Base-by-base conservation (phyloP, 2,113 vertebrate genomes). In the Ancistrus triradiatus region DNA sequence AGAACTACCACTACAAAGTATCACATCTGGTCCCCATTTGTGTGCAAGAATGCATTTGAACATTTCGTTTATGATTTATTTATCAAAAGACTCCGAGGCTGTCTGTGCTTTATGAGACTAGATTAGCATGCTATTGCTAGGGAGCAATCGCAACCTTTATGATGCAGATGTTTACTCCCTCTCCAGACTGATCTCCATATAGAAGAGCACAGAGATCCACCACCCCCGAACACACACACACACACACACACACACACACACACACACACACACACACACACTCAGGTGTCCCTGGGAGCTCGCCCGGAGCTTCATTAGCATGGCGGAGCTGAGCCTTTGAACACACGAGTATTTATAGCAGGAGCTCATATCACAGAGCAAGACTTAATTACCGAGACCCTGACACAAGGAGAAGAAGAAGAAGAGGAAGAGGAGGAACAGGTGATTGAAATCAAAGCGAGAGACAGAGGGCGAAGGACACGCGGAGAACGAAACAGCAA, bases 271-370 rank as follows among this genome's bases (percentile, higher is more conserved):
- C 48, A 55, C n/a, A 7, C 43, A 40, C 13, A 19, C 31, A 49
- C 25, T 24, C 14, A 10, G 13, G 22, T 55, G 33, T 27, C 33
- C 28, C 53, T 25, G 10, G 21, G 35, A 61, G 21, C 19, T 14
- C 15, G 28, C 57, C 43, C 13, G 7, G 19, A 44, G 0, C 59
- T 81, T 83, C 78, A 81, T 85, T 83, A 84, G 60, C 21, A 62
- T 37, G 37, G 72, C 27, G n/a, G 55, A 65, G 25, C 55, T 48
- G 44, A 44, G 56, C 59, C 75, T 73, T 67, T 75, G 70, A 81
- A 72, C 43, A 18, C n/a, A 51, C 31, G 2, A 33, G 17, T 49
- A 71, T 79, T 78, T 78, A 65, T 66, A 78, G 53, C 43, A 50
- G 58, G 57, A 64, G 60, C 43, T 51, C 35, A 72, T 37, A 52